phyloP scores from a whole-genome alignment of 2,888 invertebrate genomes.

The Acanthosepion esculentum region DNA sequence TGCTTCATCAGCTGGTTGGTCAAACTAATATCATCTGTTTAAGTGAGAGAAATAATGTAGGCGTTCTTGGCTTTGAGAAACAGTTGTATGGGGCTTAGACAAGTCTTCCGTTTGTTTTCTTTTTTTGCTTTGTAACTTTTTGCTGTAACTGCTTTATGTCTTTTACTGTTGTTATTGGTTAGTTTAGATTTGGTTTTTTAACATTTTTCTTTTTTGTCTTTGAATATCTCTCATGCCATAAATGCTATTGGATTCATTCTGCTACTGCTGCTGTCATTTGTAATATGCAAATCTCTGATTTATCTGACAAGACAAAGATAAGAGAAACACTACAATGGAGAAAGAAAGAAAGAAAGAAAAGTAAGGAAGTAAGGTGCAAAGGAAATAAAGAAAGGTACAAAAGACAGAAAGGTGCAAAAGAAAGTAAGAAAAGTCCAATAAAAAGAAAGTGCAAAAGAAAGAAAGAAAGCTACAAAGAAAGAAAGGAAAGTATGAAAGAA shows the following conservation, averaged over 20 bases:
- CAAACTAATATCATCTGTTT: background rate
- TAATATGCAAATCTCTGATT: conserved; percentile 11
- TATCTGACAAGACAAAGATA: conserved; percentile 15
- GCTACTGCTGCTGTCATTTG: background rate
- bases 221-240: background rate
- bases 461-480: too few relatives aligned
- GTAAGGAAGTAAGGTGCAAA: background rate
- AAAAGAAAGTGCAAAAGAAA: too few relatives aligned
- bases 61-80: background rate
- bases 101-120: background rate
- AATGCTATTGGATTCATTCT: background rate
- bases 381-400: too few relatives aligned
- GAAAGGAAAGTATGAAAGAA: too few relatives aligned
- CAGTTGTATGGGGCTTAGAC: background rate
- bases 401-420: too few relatives aligned
- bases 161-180: background rate
- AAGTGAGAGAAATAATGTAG: conserved; percentile 4
- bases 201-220: background rate
- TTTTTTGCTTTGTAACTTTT: background rate
- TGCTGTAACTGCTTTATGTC: background rate
- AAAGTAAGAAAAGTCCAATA: too few relatives aligned
- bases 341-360: background rate
- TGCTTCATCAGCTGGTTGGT: conserved; percentile 17
- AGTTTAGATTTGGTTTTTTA: background rate
- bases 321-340: background rate